Conservation (phyloP, 2,797 vertebrate species). For the Leucoraja ocellata region DNA sequence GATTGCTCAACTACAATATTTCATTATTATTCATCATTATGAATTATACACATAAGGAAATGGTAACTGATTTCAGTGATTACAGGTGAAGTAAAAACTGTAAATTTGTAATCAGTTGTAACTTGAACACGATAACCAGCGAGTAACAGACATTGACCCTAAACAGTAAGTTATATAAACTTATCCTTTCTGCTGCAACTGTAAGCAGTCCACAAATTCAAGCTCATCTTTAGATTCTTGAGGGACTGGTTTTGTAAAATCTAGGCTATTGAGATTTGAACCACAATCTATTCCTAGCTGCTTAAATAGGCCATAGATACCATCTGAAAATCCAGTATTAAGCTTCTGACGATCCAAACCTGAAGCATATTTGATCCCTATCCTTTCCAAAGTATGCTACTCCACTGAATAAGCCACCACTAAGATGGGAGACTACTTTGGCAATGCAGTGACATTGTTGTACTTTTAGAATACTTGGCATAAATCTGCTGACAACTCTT, state of each 20-base stretch:
- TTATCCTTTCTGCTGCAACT: too few species aligned
- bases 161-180: not conserved
- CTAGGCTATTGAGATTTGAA: not conserved
- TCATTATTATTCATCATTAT: not conserved
- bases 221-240: not conserved
- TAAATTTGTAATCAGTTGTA: not conserved
- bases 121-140: not conserved
- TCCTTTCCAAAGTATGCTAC: not conserved
- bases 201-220: not conserved
- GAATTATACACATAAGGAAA: not conserved
- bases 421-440: not conserved
- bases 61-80: not conserved
- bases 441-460: not conserved
- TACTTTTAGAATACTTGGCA: not conserved
- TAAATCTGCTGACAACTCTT: not conserved
- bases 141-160: not conserved
- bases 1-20: not conserved
- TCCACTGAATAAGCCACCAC: not conserved
- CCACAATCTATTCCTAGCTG: not conserved
- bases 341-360: not conserved
- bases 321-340: not conserved
- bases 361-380: not conserved
- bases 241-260: not conserved
- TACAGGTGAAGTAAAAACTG: not conserved
- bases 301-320: not conserved